These are phyloP conservation scores for Enteromius trimaculatus DNA, from an alignment of 2,797 vertebrate genomes.

Conservation along the genomic window DNA sequence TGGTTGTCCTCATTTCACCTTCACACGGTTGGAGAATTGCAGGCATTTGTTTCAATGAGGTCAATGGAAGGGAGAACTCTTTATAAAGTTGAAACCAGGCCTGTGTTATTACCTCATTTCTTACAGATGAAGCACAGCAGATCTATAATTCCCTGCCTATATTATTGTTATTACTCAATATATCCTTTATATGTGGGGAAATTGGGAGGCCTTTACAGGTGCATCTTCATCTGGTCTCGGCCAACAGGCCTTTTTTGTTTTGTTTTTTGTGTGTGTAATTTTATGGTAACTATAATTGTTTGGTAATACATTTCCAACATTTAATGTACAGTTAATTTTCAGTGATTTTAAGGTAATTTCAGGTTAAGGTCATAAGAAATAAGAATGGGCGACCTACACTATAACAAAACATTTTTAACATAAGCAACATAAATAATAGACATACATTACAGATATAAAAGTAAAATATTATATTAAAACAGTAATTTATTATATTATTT, in stretches of 20 bases:
- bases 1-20: background rate
- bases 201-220: background rate
- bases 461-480: background rate
- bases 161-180: background rate
- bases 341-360: background rate
- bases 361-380: background rate
- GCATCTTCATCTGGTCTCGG: background rate
- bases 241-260: background rate
- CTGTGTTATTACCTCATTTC: background rate
- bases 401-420: background rate
- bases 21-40: background rate
- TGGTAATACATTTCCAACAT: background rate
- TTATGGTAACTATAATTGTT: background rate
- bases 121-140: conserved; percentile 6
- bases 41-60: conserved; percentile 31
- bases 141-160: background rate
- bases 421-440: background rate
- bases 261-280: background rate
- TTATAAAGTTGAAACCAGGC: background rate
- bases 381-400: background rate
- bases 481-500: too few species aligned
- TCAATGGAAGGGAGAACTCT: background rate
- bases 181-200: background rate
- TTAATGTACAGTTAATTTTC: too few species aligned
- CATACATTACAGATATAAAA: background rate